A percentile compares a stretch with the other conserved stretches of the same genome.
These are phyloP conservation scores for Heloderma charlesbogerti DNA, from an alignment of 2,113 vertebrate species.

Conservation along the genomic window DNA sequence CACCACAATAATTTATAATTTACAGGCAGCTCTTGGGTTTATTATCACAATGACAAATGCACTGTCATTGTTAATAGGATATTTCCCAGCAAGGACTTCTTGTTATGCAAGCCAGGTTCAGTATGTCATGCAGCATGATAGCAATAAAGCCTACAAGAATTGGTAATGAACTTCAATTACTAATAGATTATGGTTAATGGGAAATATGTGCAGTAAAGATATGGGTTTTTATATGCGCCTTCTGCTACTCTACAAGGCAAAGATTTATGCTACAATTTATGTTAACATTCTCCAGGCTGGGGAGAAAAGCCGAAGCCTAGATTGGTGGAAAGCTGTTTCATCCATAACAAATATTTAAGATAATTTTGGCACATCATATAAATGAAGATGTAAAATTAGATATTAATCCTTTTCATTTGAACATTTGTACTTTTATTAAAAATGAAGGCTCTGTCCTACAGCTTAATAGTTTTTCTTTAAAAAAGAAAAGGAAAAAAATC, in stretches of 20 bases:
- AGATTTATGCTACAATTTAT: slow-evolving; percentile 86
- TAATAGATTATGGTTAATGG: slow-evolving; percentile 95
- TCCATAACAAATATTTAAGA: slow-evolving; percentile 80
- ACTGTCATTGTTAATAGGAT: slow-evolving; percentile 92
- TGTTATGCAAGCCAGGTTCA: slow-evolving; percentile 93
- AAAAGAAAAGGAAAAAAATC: slow-evolving; percentile 37
- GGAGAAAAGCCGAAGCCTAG: slow-evolving; percentile 56
- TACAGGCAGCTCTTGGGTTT: slow-evolving; percentile 85
- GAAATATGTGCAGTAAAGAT: slow-evolving; percentile 92
- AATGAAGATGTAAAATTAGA: slow-evolving; percentile 79
- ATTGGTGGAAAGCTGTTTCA: slow-evolving; percentile 77
- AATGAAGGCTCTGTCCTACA: slow-evolving; percentile 64
- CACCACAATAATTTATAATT: slow-evolving; percentile 82
- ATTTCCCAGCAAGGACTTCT: slow-evolving; percentile 88
- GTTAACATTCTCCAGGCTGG: slow-evolving; percentile 76
- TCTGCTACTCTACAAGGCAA: slow-evolving; percentile 82
- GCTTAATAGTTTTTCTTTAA: slow-evolving; percentile 33
- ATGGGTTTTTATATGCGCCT: slow-evolving; percentile 83
- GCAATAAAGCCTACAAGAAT: slow-evolving; percentile 92
- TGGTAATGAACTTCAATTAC: slow-evolving; percentile 98
- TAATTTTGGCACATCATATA: slow-evolving; percentile 76
- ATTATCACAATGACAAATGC: slow-evolving; percentile 96
- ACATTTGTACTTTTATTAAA: slow-evolving; percentile 76
- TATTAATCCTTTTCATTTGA: slow-evolving; percentile 79
- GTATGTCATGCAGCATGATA: slow-evolving; percentile 87